Evolutionary conservation across 2,113 vertebrate genomes (phyloP), one percentile per base, ranked within the genome.

Genomic region (Poecilia latipinna): DNA sequence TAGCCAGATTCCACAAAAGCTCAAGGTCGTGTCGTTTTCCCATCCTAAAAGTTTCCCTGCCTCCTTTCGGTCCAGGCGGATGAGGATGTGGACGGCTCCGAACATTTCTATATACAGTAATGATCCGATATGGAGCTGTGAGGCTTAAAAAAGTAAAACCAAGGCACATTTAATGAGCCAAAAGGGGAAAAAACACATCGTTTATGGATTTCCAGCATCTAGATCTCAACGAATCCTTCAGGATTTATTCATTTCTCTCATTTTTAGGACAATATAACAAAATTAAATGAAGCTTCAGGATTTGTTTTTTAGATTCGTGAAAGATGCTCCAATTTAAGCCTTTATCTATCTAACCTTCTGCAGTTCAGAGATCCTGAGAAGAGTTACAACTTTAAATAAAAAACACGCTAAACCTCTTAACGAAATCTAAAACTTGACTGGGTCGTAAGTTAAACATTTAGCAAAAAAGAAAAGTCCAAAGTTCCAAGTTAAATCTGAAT

Each of bases 1-100:
- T 37, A 54, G 82, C 86, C 86, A 93, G 84, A 72, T 77, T 68
- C 71, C 70, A 90, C 82, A 88, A 91, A 89, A 88, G 79, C 82
- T 91, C 93, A 94, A 94, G 93, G 91, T 74, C 84, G 0, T 44
- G 78, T 90, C 66, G 0, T 74, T 79, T 83, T 90, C 80, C 86
- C 85, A 87, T 85, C 74, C 80, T 51, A 39, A 79, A 68, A 64
- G 29, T 61, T 82, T 77, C 70, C 54, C 79, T 63, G 84, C 88
- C 92, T 92, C 82, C 80, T 79, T 72, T 86, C 79, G 83, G 33
- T 57, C 61, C 31, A 39, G 69, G 62, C 72, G 81, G 92, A 89
- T 91, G 84, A 80, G 66, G 89, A 91, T 81, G 83, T 74, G 74
- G 74, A 12, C 81, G 66, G 71, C 68, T 62, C 65, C 12, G 57